These are phyloP conservation scores for Drosophila subquinaria DNA, from an alignment of 2,888 invertebrate species.

Conservation along the genomic window DNA sequence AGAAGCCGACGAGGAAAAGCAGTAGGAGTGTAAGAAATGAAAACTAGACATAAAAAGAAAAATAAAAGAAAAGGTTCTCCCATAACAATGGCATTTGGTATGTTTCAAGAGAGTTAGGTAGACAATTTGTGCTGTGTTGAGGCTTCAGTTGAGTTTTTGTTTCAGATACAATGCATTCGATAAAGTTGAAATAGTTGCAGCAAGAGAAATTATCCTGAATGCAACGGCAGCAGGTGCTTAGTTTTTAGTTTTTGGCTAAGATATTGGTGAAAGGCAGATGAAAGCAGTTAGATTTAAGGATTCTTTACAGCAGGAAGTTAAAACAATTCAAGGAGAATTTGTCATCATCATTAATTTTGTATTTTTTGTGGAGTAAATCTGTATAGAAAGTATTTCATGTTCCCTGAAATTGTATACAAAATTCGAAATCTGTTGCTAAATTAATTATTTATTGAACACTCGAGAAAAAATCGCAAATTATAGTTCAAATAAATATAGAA, in stretches of 20 bases:
- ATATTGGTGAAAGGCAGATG: constrained; percentile 48
- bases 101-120: constrained; percentile 64
- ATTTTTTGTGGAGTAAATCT: no score
- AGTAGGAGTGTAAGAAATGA: constrained; percentile 11
- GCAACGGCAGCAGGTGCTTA: constrained; percentile 41
- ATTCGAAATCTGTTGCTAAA: no score
- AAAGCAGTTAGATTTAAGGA: constrained; percentile 49
- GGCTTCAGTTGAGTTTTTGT: constrained; percentile 2
- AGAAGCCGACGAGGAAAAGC: background rate
- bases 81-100: constrained; percentile 55
- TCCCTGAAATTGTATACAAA: no score
- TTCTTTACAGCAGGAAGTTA: constrained; percentile 41
- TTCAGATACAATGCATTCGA: constrained; percentile 50
- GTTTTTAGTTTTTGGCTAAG: background rate
- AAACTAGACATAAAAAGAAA: constrained; percentile 38
- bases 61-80: constrained; percentile 55
- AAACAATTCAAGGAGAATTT: constrained; percentile 9
- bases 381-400: background rate
- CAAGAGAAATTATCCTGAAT: constrained; percentile 37
- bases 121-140: constrained; percentile 42
- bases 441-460: no score
- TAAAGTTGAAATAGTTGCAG: constrained; percentile 39
- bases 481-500: background rate
- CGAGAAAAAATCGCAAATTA: no score
- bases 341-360: background rate